Evolutionary conservation across 2,113 vertebrate species (phyloP).

Genomic region (Hiodon alosoides): DNA sequence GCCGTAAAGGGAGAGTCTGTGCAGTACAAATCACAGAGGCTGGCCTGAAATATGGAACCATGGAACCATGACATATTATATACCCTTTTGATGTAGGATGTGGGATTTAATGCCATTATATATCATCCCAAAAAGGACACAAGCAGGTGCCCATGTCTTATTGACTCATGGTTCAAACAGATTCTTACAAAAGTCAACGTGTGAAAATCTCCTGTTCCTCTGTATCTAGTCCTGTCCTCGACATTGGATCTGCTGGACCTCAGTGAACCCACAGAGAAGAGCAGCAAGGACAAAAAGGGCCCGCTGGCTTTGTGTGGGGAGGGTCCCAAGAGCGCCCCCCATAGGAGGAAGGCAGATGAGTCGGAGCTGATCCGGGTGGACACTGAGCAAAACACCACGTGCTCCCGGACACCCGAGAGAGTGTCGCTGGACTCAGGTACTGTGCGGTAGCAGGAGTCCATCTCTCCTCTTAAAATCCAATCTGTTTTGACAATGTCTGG

Average conservation of each 20-base stretch:
- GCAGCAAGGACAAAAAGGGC: constrained; percentile 77
- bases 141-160: too few relatives aligned
- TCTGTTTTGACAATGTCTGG: not conserved
- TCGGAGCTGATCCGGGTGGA: constrained; percentile 88
- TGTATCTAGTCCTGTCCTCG: constrained; percentile 79
- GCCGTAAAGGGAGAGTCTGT: too few relatives aligned
- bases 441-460: not conserved
- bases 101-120: too few relatives aligned
- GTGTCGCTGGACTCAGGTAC: constrained; percentile 84
- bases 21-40: too few relatives aligned
- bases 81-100: too few relatives aligned
- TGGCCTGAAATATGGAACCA: too few relatives aligned
- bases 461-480: not conserved
- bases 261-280: constrained; percentile 84
- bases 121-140: too few relatives aligned
- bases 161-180: not conserved
- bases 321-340: constrained; percentile 65
- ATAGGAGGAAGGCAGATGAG: constrained; percentile 83
- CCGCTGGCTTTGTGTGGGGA: constrained; percentile 62
- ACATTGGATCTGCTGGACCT: constrained; percentile 93
- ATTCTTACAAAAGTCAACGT: not conserved
- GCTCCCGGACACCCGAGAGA: constrained; percentile 70
- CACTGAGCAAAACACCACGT: constrained; percentile 69
- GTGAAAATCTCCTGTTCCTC: constrained; percentile 16
- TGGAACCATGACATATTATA: too few relatives aligned